phyloP scores from a whole-genome alignment of 2,797 vertebrate species.

The Buceros bicornis region DNA sequence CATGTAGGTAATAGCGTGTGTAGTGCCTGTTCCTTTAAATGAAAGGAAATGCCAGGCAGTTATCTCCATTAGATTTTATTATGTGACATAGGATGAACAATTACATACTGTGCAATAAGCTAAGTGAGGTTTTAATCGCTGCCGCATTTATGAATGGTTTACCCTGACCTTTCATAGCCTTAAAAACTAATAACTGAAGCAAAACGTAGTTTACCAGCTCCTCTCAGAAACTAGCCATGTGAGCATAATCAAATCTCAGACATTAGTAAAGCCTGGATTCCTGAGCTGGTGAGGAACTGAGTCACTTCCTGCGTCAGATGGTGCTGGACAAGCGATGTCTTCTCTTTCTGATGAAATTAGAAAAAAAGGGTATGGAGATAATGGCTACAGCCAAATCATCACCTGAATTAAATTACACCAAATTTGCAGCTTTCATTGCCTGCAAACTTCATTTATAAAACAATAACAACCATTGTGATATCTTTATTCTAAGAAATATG shows the following conservation, averaged over 20 bases:
- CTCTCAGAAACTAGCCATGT: slow-evolving; percentile 44
- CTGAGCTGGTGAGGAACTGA: slow-evolving; percentile 29
- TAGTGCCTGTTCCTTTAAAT: slow-evolving; percentile 48
- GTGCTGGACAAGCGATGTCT: not conserved
- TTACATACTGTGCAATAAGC: slow-evolving; percentile 63
- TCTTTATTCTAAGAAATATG: not conserved
- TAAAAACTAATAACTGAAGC: slow-evolving; percentile 73
- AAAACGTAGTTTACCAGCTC: slow-evolving; percentile 64
- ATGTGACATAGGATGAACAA: slow-evolving; percentile 64
- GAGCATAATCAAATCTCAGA: slow-evolving; percentile 62
- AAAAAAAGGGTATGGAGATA: not conserved
- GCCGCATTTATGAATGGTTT: slow-evolving; percentile 67
- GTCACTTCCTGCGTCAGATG: not conserved
- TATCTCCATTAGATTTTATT: slow-evolving; percentile 51
- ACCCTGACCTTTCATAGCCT: slow-evolving; percentile 72
- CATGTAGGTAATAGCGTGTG: not conserved
- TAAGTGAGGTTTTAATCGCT: slow-evolving; percentile 69
- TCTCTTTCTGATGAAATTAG: not conserved
- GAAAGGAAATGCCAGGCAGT: not conserved
- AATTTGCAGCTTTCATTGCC: not conserved
- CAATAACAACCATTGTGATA: not conserved
- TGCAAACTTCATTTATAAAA: not conserved
- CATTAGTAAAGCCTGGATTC: slow-evolving; percentile 62
- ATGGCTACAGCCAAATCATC: not conserved
- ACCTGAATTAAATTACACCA: fast-evolving